Evolutionary conservation across 2,797 vertebrate species (phyloP).

Genomic region (Anguilla megastoma): DNA sequence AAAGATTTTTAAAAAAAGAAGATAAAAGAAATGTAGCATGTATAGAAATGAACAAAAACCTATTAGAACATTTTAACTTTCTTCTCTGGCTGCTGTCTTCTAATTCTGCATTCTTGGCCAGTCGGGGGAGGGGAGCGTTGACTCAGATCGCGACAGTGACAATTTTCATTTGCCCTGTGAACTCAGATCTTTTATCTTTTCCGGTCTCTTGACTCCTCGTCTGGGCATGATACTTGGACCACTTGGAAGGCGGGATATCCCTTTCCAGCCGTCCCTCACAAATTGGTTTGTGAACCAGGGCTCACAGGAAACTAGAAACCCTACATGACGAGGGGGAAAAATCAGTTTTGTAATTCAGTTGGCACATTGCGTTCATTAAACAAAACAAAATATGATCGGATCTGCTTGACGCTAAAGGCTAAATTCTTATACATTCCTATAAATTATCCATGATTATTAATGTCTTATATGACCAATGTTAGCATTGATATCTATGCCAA

Average conservation of each 20-base stretch:
- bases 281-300: background rate
- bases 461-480: background rate
- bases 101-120: background rate
- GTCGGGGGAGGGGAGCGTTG: background rate
- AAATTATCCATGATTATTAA: background rate
- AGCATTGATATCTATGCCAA: slow-evolving; percentile 2
- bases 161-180: background rate
- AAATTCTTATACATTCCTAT: background rate
- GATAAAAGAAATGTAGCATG: slow-evolving; percentile 32
- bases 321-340: background rate
- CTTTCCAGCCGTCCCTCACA: background rate
- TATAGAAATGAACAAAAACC: slow-evolving; percentile 11
- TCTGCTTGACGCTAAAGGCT: background rate
- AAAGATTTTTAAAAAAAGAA: background rate
- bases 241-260: background rate
- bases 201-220: background rate
- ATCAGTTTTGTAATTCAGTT: background rate
- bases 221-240: background rate
- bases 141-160: background rate
- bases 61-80: slow-evolving; percentile 7
- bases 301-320: background rate
- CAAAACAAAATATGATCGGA: background rate
- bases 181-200: background rate
- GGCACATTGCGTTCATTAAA: background rate
- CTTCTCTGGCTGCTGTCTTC: background rate